Evolutionary conservation across 2,113 vertebrate genomes (phyloP).

Genomic region (Psammodynastes pulverulentus): DNA sequence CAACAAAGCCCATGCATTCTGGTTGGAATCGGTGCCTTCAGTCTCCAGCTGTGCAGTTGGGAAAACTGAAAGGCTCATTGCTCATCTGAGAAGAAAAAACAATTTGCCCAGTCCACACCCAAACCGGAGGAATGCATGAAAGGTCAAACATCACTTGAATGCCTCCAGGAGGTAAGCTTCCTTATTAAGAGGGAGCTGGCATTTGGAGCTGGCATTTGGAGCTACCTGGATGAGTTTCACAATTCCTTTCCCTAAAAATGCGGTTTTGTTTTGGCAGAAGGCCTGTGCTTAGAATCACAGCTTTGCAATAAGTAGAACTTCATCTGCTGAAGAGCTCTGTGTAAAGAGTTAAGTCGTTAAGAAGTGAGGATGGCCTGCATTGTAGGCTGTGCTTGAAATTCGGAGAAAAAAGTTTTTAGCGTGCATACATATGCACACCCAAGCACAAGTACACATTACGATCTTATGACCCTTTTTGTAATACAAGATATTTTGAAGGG

Average conservation of each 20-base stretch:
- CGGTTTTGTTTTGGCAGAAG: neutral
- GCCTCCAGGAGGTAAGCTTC: neutral
- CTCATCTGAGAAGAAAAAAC: constrained; percentile 16
- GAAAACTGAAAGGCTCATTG: constrained; percentile 5
- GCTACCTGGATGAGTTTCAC: neutral
- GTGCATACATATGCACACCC: neutral
- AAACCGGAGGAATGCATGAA: constrained; percentile 11
- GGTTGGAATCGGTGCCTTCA: neutral
- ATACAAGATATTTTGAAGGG: neutral
- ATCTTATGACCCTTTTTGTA: neutral
- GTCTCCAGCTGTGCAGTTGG: neutral
- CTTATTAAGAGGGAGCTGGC: neutral
- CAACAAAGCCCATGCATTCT: neutral
- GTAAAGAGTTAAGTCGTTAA: neutral
- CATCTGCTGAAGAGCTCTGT: neutral
- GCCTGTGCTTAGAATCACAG: neutral
- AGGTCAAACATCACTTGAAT: constrained; percentile 4
- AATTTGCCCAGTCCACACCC: constrained; percentile 6
- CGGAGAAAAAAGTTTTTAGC: neutral
- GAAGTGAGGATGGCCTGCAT: neutral
- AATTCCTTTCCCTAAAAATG: neutral
- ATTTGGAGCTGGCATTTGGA: neutral
- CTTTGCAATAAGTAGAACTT: neutral
- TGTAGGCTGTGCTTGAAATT: neutral
- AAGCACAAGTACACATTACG: neutral